These are phyloP conservation scores for Craseonycteris thonglongyai DNA, from an alignment of 2,113 vertebrate genomes.

Conservation along the genomic window DNA sequence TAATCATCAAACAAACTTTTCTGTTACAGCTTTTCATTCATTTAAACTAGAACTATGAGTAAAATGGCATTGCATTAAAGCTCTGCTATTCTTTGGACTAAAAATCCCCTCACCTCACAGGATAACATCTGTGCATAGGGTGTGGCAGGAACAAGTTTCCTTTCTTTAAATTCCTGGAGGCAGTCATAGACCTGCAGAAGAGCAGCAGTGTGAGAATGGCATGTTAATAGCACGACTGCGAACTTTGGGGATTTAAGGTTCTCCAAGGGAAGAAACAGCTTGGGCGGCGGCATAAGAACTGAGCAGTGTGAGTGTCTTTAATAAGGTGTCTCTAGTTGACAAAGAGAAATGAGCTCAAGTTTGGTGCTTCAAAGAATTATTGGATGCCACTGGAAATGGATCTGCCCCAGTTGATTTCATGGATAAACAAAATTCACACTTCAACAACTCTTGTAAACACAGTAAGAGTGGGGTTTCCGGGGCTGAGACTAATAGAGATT, in stretches of 20 bases:
- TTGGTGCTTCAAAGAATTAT: neutral
- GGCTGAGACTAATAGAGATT: neutral
- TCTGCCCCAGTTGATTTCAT: neutral
- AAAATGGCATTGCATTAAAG: too few species aligned
- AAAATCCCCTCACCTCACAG: conserved; percentile 83
- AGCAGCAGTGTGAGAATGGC: neutral
- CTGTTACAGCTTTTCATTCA: neutral
- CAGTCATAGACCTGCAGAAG: conserved; percentile 87
- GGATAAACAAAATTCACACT: neutral
- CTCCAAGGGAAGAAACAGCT: neutral
- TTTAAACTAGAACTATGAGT: neutral
- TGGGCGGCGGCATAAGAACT: fast-evolving
- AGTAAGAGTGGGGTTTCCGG: neutral
- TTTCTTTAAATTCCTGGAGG: conserved; percentile 84
- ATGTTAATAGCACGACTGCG: fast-evolving
- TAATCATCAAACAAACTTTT: neutral
- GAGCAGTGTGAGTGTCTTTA: neutral
- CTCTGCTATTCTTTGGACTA: neutral
- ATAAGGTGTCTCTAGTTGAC: too few species aligned
- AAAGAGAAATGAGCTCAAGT: neutral
- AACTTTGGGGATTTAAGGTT: neutral
- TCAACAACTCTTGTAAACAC: neutral
- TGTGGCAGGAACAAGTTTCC: conserved; percentile 78
- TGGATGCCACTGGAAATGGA: neutral
- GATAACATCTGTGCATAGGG: conserved; percentile 80